Conservation (phyloP, 64 coral and sea anemone genomes). For the Montipora cactus region DNA sequence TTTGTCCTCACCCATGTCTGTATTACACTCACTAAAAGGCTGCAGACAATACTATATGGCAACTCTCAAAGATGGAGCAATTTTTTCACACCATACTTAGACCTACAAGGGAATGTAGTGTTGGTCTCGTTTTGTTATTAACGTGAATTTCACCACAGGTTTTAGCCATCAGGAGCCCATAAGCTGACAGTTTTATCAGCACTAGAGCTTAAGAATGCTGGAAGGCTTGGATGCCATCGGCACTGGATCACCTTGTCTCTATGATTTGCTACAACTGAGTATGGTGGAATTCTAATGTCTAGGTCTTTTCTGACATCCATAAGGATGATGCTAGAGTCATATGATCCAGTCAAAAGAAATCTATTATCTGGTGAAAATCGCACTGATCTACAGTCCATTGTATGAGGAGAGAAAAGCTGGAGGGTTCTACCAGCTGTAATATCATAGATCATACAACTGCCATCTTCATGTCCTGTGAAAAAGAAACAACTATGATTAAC, state of each 20-base stretch:
- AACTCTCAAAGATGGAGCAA: not conserved
- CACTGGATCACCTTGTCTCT: conserved; percentile 97
- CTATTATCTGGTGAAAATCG: conserved; percentile 92
- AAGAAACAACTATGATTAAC: not conserved
- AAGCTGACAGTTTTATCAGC: conserved; percentile 92
- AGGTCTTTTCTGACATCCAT: conserved; percentile 88
- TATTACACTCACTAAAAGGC: no score
- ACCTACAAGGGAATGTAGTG: not conserved
- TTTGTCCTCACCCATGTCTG: no score
- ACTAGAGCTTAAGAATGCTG: conserved; percentile 91
- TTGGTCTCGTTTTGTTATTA: not conserved
- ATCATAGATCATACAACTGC: conserved; percentile 96
- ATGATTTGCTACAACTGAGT: conserved; percentile 85
- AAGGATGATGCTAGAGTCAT: conserved; percentile 86
- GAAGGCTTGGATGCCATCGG: conserved; percentile 88
- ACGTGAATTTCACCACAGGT: not conserved
- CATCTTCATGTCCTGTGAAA: conserved; percentile 90
- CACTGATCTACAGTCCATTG: conserved; percentile 92
- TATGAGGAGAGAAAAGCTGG: conserved; percentile 90
- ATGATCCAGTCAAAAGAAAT: conserved; percentile 87
- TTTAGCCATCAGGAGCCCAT: conserved; percentile 80
- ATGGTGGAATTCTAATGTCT: conserved; percentile 73
- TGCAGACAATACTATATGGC: no score
- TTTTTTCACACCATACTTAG: not conserved
- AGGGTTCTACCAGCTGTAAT: conserved; percentile 89